Conservation (phyloP, 2,113 vertebrate genomes). For the Notothenia rossii region DNA sequence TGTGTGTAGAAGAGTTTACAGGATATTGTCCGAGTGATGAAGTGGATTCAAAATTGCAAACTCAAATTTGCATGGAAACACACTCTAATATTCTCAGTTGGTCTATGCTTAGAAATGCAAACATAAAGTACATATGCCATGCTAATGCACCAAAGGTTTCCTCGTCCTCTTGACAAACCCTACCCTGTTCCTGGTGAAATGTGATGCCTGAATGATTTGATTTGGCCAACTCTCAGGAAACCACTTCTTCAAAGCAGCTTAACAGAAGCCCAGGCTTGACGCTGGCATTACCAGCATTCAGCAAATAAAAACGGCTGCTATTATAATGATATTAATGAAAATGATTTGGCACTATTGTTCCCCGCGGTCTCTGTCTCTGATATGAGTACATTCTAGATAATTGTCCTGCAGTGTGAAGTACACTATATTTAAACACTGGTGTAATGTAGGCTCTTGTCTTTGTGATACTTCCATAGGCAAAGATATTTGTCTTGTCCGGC, state of each 20-base stretch:
- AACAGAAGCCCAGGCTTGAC: constrained; percentile 41
- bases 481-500: constrained; percentile 61
- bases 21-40: neutral
- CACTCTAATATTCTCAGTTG: constrained; percentile 2
- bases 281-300: constrained; percentile 31
- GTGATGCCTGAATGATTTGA: constrained; percentile 67
- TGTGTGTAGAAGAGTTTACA: neutral
- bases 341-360: constrained; percentile 1
- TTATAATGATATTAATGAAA: neutral
- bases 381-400: neutral
- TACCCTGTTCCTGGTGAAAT: constrained; percentile 66
- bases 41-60: neutral
- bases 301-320: neutral
- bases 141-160: constrained; percentile 42
- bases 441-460: constrained; percentile 35
- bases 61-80: constrained; percentile 2
- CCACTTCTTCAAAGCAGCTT: constrained; percentile 57
- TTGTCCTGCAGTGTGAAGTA: constrained; percentile 1
- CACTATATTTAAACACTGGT: constrained; percentile 8
- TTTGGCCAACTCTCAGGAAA: constrained; percentile 62
- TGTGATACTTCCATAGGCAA: constrained; percentile 54
- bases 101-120: constrained; percentile 38
- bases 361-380: constrained; percentile 10
- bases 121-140: constrained; percentile 26
- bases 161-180: constrained; percentile 48